A percentile compares a stretch with the other conserved stretches of the same genome.
phyloP scores from a whole-genome alignment of 2,113 vertebrate species.

The Drymodes brunneopygia region DNA sequence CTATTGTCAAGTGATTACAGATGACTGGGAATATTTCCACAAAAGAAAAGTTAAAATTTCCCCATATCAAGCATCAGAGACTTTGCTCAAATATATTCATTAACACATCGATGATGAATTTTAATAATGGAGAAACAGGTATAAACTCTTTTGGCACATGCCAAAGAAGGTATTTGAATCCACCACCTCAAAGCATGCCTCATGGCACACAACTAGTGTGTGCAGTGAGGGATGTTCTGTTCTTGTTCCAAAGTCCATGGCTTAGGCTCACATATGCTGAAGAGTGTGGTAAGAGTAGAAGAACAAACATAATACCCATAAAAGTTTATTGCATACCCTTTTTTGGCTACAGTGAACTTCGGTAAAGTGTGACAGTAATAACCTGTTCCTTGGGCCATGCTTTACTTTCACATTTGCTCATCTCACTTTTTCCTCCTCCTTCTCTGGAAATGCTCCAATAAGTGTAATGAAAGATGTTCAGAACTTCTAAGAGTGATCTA shows the following conservation, averaged over 20 bases:
- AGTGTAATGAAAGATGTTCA: not conserved
- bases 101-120: not conserved
- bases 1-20: not conserved
- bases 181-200: not conserved
- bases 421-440: not conserved
- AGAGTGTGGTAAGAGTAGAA: not conserved
- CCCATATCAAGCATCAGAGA: not conserved
- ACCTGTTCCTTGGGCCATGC: not conserved
- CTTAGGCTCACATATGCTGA: not conserved
- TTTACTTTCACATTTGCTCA: not conserved
- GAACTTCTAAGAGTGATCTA: rapidly evolving
- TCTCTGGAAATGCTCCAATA: not conserved
- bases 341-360: not conserved
- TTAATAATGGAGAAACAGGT: not conserved
- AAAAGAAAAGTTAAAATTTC: not conserved
- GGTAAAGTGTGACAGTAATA: not conserved
- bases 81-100: not conserved
- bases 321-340: not conserved
- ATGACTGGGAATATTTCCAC: not conserved
- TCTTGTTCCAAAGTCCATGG: not conserved
- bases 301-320: constrained; percentile 1
- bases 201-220: not conserved
- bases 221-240: not conserved
- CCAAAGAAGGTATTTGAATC: not conserved
- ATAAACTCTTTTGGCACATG: not conserved